Evolutionary conservation across 2,113 vertebrate species (phyloP).

Genomic region (Entelurus aequoreus): DNA sequence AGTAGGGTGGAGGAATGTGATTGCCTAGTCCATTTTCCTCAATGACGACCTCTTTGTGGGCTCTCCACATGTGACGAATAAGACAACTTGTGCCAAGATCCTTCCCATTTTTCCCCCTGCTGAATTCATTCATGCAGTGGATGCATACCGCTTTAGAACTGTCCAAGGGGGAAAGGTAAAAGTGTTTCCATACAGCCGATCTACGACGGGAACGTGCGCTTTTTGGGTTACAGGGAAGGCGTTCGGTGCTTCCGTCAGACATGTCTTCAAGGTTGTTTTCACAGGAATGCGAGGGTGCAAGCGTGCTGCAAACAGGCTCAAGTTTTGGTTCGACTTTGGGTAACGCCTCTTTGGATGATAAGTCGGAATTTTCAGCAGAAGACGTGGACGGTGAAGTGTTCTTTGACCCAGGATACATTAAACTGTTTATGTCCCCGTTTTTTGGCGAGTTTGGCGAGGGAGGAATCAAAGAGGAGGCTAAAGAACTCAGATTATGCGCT

Average conservation of each 20-base stretch:
- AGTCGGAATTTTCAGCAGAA: constrained; percentile 74
- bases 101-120: constrained; percentile 94
- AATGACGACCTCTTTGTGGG: constrained; percentile 92
- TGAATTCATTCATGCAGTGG: constrained; percentile 98
- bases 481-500: constrained; percentile 59
- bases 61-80: constrained; percentile 95
- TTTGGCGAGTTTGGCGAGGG: constrained; percentile 77
- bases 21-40: constrained; percentile 87
- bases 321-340: constrained; percentile 74
- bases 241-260: constrained; percentile 72
- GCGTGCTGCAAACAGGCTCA: constrained; percentile 63
- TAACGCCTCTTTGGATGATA: constrained; percentile 79
- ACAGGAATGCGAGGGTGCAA: constrained; percentile 69
- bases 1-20: constrained; percentile 83
- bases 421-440: constrained; percentile 67
- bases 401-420: constrained; percentile 61
- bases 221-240: constrained; percentile 75
- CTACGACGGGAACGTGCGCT: constrained; percentile 83
- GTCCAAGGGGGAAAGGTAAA: constrained; percentile 90
- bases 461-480: constrained; percentile 71
- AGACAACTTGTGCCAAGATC: constrained; percentile 95
- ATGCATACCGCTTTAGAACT: constrained; percentile 97
- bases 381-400: constrained; percentile 78
- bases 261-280: constrained; percentile 74
- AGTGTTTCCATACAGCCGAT: constrained; percentile 97